phyloP scores from a whole-genome alignment of 2,797 vertebrate species.

The Myotis pilosus region DNA sequence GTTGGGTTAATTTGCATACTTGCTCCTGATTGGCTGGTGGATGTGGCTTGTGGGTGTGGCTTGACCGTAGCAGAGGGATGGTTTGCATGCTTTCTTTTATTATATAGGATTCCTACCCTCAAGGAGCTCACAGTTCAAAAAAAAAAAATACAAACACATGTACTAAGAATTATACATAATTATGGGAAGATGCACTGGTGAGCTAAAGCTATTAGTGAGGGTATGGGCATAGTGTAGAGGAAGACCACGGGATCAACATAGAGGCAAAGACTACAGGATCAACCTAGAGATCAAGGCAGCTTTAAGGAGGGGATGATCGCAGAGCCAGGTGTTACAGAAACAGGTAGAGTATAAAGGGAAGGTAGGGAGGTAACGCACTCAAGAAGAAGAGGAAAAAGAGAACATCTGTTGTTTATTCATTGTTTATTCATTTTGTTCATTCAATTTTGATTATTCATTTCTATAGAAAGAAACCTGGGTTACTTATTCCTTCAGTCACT shows the following conservation, averaged over 20 bases:
- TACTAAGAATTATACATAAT: not conserved
- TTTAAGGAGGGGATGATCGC: not conserved
- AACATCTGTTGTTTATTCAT: not conserved
- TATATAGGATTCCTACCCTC: not conserved
- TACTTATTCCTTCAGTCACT: not conserved
- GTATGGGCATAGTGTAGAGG: not conserved
- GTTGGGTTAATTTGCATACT: too few relatives aligned
- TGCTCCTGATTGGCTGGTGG: too few relatives aligned
- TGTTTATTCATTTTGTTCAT: not conserved
- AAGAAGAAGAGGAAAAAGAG: not conserved
- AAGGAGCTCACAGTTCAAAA: not conserved
- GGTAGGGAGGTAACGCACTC: not conserved
- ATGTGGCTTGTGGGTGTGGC: too few relatives aligned
- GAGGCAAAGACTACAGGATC: not conserved
- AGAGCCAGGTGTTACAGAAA: not conserved
- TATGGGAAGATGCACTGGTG: not conserved
- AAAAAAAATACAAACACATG: not conserved
- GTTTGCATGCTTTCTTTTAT: too few relatives aligned
- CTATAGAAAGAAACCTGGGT: not conserved
- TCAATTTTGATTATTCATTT: not conserved
- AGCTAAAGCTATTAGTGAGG: not conserved
- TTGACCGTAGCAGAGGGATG: too few relatives aligned
- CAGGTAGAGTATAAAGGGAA: not conserved
- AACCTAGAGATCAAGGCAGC: not conserved
- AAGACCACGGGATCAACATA: not conserved